These are phyloP conservation scores for Diplogasteroides magnus DNA, from an alignment of 1,140 invertebrate species.

Conservation along the genomic window DNA sequence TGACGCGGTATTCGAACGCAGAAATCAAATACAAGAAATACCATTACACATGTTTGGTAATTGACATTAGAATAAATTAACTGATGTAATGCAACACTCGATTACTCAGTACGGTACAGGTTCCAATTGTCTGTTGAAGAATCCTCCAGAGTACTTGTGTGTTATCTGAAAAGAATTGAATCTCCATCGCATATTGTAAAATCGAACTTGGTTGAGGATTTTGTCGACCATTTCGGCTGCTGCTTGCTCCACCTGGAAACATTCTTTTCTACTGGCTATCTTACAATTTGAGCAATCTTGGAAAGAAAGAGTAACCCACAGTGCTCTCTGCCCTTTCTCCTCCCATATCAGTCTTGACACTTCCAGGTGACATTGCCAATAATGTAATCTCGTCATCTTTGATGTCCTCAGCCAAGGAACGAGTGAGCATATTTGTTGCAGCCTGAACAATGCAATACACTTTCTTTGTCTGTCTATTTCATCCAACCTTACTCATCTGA, in stretches of 20 bases:
- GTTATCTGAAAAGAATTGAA: background rate
- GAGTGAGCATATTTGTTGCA: background rate
- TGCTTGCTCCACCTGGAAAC: background rate
- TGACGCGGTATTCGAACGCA: too few species aligned
- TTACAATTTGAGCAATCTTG: too few species aligned
- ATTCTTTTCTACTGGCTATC: background rate
- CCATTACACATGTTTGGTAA: too few species aligned
- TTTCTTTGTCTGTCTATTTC: background rate
- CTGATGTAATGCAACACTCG: too few species aligned
- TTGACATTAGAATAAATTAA: too few species aligned
- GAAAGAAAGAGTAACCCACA: too few species aligned
- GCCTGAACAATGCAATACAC: background rate
- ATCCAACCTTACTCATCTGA: background rate
- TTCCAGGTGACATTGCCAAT: background rate
- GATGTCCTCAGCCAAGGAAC: background rate
- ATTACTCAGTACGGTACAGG: background rate
- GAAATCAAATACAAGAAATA: too few species aligned
- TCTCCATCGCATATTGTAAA: background rate
- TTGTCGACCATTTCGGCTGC: background rate
- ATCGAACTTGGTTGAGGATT: background rate
- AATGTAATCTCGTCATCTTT: background rate
- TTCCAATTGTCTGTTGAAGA: background rate
- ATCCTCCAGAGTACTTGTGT: background rate
- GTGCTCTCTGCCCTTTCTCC: background rate
- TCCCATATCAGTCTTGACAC: background rate